Evolutionary conservation across 1,140 invertebrate genomes (phyloP), one percentile per base, ranked within the genome.

Genomic region (Bombus fervidus): DNA sequence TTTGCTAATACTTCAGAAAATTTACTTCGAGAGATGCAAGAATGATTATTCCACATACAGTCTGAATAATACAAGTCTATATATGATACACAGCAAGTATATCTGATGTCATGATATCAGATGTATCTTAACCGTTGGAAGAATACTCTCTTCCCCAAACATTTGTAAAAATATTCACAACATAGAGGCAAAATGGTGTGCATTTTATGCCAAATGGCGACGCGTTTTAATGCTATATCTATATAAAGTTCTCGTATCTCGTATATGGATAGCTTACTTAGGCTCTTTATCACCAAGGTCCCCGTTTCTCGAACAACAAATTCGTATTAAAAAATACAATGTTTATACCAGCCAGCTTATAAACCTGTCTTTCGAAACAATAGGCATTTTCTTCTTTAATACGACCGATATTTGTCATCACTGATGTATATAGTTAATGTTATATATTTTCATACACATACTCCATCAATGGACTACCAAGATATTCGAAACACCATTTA

Each of bases 271-370:
- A 84, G 84, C 81, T 89, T 85, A 85, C 79, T 53, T 86, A 86
- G 86, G 87, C 87, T 83, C 66, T 89, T 89, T 88, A 79, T 91
- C 85, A 82, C 82, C 68, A 86, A 91, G 85, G 81, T 88, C 83
- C 83, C 82, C 85, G 39, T 85, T 87, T 85, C 64, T 85, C 76
- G 80, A 89, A 79, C 86, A 90, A 79, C 57, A 72, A 78, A 89
- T 82, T 81, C 83, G 81, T 89, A 90, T 89, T 85, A 59, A 89
- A 90, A 90, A 90, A 87, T 89, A 90, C 87, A 90, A 85, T 82
- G 76, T 88, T 81, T 85, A 81, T 64, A 53, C 66, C 85, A 89
- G 85, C 71, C 76, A 81, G 34, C 47, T 66, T 68, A 72, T 57
- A 80, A 78, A 88, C 34, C 68, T 74, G 76, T 62, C 82, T 76